A percentile compares a stretch with the other conserved stretches of the same genome.
Conservation (phyloP, 2,797 vertebrate species). For the Buceros bicornis region DNA sequence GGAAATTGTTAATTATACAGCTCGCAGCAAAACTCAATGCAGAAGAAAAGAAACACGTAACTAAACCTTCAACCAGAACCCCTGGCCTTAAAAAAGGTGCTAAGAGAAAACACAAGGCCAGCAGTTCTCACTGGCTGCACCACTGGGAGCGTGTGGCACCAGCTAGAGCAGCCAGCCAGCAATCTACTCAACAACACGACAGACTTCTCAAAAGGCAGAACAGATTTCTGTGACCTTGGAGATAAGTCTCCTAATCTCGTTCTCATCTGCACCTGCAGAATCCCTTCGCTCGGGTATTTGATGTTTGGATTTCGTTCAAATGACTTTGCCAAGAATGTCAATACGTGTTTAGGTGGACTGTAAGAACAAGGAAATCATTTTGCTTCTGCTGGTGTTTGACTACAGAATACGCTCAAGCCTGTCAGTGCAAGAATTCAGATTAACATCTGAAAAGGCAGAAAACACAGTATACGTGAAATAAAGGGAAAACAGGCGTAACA, state of each 20-base stretch:
- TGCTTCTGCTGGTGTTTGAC: neutral
- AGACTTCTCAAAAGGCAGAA: neutral
- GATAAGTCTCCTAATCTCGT: constrained; percentile 9
- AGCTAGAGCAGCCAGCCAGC: neutral
- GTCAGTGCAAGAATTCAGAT: constrained; percentile 5
- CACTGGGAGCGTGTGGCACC: neutral
- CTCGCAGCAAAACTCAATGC: neutral
- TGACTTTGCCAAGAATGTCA: constrained; percentile 36
- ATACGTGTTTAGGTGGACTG: neutral
- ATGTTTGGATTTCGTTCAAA: constrained; percentile 25
- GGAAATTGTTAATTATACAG: neutral
- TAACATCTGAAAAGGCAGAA: neutral
- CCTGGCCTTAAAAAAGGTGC: neutral
- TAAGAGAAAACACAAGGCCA: neutral
- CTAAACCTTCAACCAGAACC: neutral
- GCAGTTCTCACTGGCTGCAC: neutral
- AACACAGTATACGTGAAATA: neutral
- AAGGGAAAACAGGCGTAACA: neutral
- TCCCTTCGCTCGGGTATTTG: neutral
- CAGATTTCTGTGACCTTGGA: neutral
- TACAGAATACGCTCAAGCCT: neutral
- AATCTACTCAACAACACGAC: neutral
- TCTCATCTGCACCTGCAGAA: neutral
- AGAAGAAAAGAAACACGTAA: neutral
- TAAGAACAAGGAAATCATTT: neutral